Base-by-base conservation (phyloP, 1,140 invertebrate species). In the Polypedilum vanderplanki region DNA sequence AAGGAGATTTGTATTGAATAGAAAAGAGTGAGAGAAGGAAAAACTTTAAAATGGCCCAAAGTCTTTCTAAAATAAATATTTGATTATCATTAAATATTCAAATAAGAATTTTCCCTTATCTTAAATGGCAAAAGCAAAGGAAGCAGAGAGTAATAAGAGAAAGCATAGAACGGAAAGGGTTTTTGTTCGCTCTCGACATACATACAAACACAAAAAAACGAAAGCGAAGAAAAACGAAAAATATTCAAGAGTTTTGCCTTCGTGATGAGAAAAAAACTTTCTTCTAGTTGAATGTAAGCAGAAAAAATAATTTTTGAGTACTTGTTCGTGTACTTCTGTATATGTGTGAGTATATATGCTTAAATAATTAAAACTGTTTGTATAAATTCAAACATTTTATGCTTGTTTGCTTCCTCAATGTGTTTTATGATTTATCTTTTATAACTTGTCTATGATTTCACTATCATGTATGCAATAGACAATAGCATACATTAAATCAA, bases 81-180 rank as follows among this genome's bases (percentile, higher is more conserved):
- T 70, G 65, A 70, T 70, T 70, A 70, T 70, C 65, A 70, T 70
- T 70, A 70, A 70, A 70, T 70, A 70, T 70, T 70, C 65, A 70
- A 70, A 70, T 70, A 70, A 70, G 65, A 70, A 70, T 70, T 70
- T 70, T 70, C 18, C 46, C 65, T 70, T 70, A 70, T 70, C 65
- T 70, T 1, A 57, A 57, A 12, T 12, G n/a, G n/a, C 46, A 57
- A 57, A 57, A 57, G 46, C 46, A 57, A 57, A n/a, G 46, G 41
- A 57, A 57, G n/a, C 15, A 57, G 46, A 33, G 24, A 33, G 46
- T 57, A 57, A n/a, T 12, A 57, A n/a, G 46, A 57, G 10, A 15
- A 57, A 57, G n/a, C 12, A 9, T n/a, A 70, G 65, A 18, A 70
- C 18, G 65, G 20, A 70, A 70, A 70, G 18, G 65, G 65, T 18